Base-by-base conservation (phyloP, 2,797 vertebrate genomes). In the Pseudomugil gertrudae region DNA sequence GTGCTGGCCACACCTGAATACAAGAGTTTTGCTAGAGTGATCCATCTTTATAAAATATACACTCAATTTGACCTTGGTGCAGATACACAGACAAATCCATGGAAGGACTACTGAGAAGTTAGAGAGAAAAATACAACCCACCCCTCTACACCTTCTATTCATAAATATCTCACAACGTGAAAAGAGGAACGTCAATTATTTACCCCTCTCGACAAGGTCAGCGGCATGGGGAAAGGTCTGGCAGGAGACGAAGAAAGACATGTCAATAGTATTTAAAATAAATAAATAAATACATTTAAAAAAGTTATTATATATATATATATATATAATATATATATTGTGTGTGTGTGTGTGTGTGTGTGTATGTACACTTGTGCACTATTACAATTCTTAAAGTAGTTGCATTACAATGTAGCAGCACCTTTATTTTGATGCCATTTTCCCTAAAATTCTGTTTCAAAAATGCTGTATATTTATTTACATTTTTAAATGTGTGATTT, bases 31-130 rank as follows among this genome's bases (percentile, higher is more conserved):
- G 70, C 76, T 60, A 19, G 56, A 78, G 87, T 47, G 38, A 92
- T 93, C 84, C 76, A 77, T 93, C 90, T 92, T 88, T 87, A 87
- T 90, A 90, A 90, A 89, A 90, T 89, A 90, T 88, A 87, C 73
- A 83, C 84, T 87, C 85, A 81, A 88, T 90, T 78, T 93, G 92
- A 92, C 93, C 93, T 94, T 94, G 92, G 81, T 75, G 71, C 30
- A 57, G 81, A 84, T 90, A 87, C 82, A 81, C 61, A 85, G 86
- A 92, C 91, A 89, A 89, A 85, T 90, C 80, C n/a, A 33, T n/a
- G 78, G 80, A 80, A 71, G 69, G 74, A 76, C 73, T 74, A 59
- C 73, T 73, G 66, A 87, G 68, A 89, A 89, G 87, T 90, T 83
- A 54, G 59, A 64, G 69, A 75, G 81, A 89, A 90, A 90, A 87